Percentiles rank a stretch among this genome's conserved stretches.
These are phyloP conservation scores for Plebejus argus DNA, from an alignment of 2,888 invertebrate species.

Conservation along the genomic window DNA sequence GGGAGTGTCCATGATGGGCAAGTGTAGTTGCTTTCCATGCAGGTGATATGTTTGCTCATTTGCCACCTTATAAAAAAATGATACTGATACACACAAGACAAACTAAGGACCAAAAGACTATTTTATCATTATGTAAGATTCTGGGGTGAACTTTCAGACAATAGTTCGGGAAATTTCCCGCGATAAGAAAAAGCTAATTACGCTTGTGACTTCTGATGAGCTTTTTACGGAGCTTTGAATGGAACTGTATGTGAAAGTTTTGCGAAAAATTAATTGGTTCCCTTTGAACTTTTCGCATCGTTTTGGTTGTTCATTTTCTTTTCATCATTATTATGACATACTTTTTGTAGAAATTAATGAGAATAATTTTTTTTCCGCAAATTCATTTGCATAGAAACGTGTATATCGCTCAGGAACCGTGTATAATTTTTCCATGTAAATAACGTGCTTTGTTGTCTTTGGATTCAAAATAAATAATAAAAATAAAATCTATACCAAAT, in stretches of 20 bases:
- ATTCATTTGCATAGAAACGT: too few relatives aligned
- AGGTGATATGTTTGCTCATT: too few relatives aligned
- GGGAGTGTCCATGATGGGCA: too few relatives aligned
- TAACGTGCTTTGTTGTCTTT: too few relatives aligned
- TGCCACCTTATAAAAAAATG: too few relatives aligned
- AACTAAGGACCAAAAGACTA: neutral
- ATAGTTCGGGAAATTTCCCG: neutral
- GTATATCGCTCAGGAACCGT: too few relatives aligned
- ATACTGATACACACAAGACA: neutral
- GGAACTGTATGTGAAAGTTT: slow-evolving; percentile 5
- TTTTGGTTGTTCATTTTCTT: neutral
- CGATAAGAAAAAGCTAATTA: slow-evolving; percentile 17
- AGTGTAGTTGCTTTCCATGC: too few relatives aligned
- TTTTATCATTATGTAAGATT: neutral
- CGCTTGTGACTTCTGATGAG: slow-evolving; percentile 8
- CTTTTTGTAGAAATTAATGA: too few relatives aligned
- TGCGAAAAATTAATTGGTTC: slow-evolving; percentile 3
- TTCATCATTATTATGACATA: neutral
- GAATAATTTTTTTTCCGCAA: too few relatives aligned
- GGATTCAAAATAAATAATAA: too few relatives aligned
- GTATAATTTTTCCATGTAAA: too few relatives aligned
- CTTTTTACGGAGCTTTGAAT: neutral
- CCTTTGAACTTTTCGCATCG: neutral
- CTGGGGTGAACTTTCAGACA: neutral
- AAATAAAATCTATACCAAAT: too few relatives aligned